These are phyloP conservation scores for Syngnathus typhle DNA, from an alignment of 2,113 vertebrate genomes.

Conservation along the genomic window DNA sequence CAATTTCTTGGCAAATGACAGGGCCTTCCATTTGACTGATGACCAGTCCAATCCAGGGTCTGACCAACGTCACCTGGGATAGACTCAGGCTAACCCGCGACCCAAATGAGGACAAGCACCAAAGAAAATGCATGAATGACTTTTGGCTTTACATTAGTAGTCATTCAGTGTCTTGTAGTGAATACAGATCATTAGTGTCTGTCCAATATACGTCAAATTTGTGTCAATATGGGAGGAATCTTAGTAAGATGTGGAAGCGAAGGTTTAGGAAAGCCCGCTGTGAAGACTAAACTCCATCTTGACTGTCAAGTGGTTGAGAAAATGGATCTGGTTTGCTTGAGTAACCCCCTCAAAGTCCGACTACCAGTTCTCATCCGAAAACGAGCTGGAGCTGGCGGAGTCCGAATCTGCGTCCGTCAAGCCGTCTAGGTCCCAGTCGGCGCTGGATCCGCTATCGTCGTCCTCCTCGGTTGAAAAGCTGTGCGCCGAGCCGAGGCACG, in stretches of 20 bases:
- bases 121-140: background rate
- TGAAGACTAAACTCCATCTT: background rate
- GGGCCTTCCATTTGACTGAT: background rate
- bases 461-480: constrained; percentile 83
- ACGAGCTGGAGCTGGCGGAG: constrained; percentile 82
- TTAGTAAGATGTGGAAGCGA: background rate
- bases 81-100: background rate
- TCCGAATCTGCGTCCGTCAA: constrained; percentile 80
- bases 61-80: background rate
- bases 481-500: constrained; percentile 76
- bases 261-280: background rate
- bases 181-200: background rate
- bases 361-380: constrained; percentile 80
- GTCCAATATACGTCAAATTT: background rate
- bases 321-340: background rate
- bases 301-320: background rate
- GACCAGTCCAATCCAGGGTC: background rate
- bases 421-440: constrained; percentile 83
- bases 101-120: background rate
- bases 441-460: constrained; percentile 82
- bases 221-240: background rate
- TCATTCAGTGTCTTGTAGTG: background rate
- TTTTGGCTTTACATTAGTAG: background rate
- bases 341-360: constrained; percentile 19
- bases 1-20: no score